These are phyloP conservation scores for Coreoperca whiteheadi DNA, from an alignment of 2,113 vertebrate species.

Conservation along the genomic window DNA sequence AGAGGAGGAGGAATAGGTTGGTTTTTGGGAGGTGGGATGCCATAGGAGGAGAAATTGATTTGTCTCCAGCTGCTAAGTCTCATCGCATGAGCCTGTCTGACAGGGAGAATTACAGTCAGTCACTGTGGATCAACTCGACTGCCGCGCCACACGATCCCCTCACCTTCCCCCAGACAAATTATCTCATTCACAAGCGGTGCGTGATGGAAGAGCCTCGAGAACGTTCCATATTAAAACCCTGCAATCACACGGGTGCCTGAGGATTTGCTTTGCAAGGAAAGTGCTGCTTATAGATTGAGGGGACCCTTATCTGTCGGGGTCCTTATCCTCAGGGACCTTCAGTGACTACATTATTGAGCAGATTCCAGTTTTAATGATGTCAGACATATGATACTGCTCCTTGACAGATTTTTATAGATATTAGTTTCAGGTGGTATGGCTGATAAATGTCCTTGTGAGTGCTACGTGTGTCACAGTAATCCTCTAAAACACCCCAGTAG, in stretches of 20 bases:
- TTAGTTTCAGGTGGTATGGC: background rate
- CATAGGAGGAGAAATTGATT: slow-evolving; percentile 79
- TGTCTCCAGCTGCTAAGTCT: slow-evolving; percentile 80
- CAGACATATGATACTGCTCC: slow-evolving; percentile 7
- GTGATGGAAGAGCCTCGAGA: slow-evolving; percentile 65
- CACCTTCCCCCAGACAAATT: slow-evolving; percentile 66
- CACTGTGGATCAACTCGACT: slow-evolving; percentile 77
- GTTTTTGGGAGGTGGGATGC: slow-evolving; percentile 9
- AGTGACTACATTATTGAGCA: slow-evolving; percentile 38
- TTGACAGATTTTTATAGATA: slow-evolving; percentile 28
- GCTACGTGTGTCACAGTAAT: slow-evolving; percentile 9
- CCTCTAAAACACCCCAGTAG: background rate
- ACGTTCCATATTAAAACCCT: slow-evolving; percentile 49
- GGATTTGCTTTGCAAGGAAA: slow-evolving; percentile 62
- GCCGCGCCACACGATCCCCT: slow-evolving; percentile 60
- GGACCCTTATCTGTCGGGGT: slow-evolving; percentile 50
- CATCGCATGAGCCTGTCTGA: slow-evolving; percentile 75
- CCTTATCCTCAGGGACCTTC: slow-evolving; percentile 44
- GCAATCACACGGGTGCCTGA: slow-evolving; percentile 56
- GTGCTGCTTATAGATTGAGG: slow-evolving; percentile 47
- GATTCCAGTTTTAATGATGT: slow-evolving; percentile 48
- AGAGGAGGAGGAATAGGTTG: slow-evolving; percentile 38
- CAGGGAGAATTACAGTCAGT: slow-evolving; percentile 83
- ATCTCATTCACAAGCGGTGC: slow-evolving; percentile 69
- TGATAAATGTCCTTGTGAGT: slow-evolving; percentile 11